Base-by-base conservation (phyloP, 2,797 vertebrate species). In the Synanceia verrucosa region DNA sequence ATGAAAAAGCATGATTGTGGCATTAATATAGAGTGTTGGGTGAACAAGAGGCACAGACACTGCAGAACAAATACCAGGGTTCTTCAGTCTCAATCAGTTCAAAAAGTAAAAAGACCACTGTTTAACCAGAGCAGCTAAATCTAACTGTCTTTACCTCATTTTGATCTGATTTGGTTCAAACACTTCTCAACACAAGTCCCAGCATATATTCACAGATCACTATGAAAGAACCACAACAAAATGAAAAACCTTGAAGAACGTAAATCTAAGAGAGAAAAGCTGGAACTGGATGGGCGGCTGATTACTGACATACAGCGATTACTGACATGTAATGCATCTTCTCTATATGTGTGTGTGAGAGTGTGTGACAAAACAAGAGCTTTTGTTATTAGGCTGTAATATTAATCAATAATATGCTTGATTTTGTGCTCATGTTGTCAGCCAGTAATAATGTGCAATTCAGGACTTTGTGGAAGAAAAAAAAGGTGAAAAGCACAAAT, bases 191-290 rank as follows among this genome's bases (percentile, higher is more conserved):
- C 21, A 51, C 24, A 46, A 29, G 19, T 56, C 65, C 34, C 21
- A 33, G n/a, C 48, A 72, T 16, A 65, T 61, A 36, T 33, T 72
- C 56, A 57, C 64, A 70, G 31, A 56, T 5, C 16, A 16, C 14
- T 4, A 2, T 50, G 37, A 57, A n/a, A n/a, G 26, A 43, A 37
- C 56, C 28, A 44, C n/a, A 31, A 63, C 41, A 53, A 23, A 21
- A 11, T 31, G 21, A 72, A 41, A 62, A 36, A 60, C 13, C 6
- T 36, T 19, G 9, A 23, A 21, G 5, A 62, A 24, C 7, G 21
- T 67, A 9, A 36, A n/a, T 13, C 24, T 3, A 33, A n/a, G 14
- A 58, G 19, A 61, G 13, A 60, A 19, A 26, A 12, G 29, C 6
- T 26, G 43, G 24, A 21, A 24, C 29, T 29, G n/a, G 23, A 28